Evolutionary conservation across 1,140 invertebrate species (phyloP).

Genomic region (Hormaphis cornu): DNA sequence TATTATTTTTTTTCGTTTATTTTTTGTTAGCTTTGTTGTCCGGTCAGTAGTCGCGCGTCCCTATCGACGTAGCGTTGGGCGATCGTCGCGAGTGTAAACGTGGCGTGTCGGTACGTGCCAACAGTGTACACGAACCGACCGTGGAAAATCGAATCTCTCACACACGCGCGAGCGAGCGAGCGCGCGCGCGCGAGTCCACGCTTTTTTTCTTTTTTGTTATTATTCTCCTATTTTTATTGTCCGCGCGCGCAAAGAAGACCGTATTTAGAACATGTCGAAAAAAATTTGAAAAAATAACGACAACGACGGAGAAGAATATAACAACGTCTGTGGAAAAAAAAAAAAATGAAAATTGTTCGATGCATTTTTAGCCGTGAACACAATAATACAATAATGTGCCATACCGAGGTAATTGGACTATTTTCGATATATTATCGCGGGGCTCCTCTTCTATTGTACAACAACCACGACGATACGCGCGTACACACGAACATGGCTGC

Average conservation of each 20-base stretch:
- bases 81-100: slow-evolving; percentile 14
- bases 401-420: slow-evolving; percentile 30
- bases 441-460: too few species aligned
- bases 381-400: slow-evolving; percentile 21
- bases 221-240: slow-evolving; percentile 6
- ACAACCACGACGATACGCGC: neutral
- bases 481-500: neutral
- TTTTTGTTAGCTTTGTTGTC: neutral
- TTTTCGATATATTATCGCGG: too few species aligned
- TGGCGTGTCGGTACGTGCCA: slow-evolving; percentile 29
- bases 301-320: neutral
- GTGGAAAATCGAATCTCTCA: slow-evolving; percentile 10
- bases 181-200: neutral
- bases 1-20: neutral
- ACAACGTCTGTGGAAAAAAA: neutral
- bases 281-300: neutral
- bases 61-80: slow-evolving; percentile 11
- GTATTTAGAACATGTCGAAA: slow-evolving; percentile 22
- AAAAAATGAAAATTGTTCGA: too few species aligned
- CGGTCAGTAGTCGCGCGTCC: slow-evolving; percentile 2
- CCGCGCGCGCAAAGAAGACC: neutral
- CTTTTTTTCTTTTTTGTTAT: slow-evolving; percentile 4
- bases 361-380: slow-evolving; percentile 5
- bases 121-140: slow-evolving; percentile 29
- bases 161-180: neutral